These are phyloP conservation scores for Empidonax traillii DNA, from an alignment of 2,113 vertebrate species.

Conservation along the genomic window DNA sequence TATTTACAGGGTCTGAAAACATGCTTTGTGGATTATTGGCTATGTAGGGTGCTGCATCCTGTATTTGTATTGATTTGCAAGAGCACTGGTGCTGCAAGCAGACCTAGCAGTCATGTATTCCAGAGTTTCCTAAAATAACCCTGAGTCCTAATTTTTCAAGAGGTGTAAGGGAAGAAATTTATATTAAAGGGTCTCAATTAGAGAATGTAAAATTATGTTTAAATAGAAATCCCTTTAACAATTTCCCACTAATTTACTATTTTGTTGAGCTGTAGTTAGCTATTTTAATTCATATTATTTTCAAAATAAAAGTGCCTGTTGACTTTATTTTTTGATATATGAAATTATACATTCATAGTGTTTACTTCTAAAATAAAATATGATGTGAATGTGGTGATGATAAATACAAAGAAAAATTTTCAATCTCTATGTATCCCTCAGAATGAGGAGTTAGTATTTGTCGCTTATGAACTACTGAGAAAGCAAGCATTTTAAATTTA, in stretches of 20 bases:
- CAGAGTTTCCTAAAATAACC: not conserved
- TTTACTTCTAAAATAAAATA: not conserved
- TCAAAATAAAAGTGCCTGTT: not conserved
- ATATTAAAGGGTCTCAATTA: not conserved
- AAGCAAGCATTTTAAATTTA: not conserved
- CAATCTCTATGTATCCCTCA: not conserved
- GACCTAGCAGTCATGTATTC: not conserved
- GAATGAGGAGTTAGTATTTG: not conserved
- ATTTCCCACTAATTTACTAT: not conserved
- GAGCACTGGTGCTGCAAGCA: not conserved
- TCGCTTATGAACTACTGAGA: not conserved
- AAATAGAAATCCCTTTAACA: not conserved
- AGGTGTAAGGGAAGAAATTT: not conserved
- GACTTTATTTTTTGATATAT: not conserved
- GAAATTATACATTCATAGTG: not conserved
- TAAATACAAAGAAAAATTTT: not conserved
- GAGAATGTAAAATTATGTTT: not conserved
- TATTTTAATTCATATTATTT: not conserved
- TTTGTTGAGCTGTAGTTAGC: not conserved
- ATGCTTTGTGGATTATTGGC: not conserved
- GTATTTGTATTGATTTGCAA: not conserved
- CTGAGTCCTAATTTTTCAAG: not conserved
- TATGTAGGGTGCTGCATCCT: not conserved
- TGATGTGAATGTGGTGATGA: not conserved
- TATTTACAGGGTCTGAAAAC: not conserved